Conservation (phyloP, 2,113 vertebrate genomes). For the Thomomys bottae region DNA sequence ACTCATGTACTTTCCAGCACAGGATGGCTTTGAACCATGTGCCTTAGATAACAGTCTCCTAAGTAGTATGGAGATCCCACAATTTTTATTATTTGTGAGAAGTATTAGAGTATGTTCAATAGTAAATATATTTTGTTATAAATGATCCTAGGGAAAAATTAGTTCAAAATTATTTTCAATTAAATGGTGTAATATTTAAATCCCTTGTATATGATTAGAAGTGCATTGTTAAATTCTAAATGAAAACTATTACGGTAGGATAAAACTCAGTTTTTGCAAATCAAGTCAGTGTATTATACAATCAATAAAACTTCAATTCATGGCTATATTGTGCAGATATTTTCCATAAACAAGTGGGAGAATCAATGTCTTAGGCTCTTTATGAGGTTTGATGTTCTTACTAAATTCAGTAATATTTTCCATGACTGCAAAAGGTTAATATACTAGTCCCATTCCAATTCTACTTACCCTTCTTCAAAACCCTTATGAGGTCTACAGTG, state of each 20-base stretch:
- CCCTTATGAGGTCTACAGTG: not conserved
- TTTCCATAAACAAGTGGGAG: not conserved
- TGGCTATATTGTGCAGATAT: not conserved
- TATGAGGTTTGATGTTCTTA: not conserved
- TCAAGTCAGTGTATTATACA: not conserved
- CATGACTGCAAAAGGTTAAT: not conserved
- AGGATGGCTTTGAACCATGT: too few relatives aligned
- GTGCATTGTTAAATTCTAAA: not conserved
- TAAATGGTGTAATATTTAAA: not conserved
- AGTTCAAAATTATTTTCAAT: not conserved
- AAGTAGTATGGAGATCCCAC: too few relatives aligned
- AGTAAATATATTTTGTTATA: not conserved
- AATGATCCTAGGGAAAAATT: not conserved
- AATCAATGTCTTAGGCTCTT: not conserved
- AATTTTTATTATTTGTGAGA: too few relatives aligned
- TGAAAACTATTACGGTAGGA: not conserved
- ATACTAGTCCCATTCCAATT: not conserved
- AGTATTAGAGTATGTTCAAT: too few relatives aligned
- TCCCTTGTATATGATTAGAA: not conserved
- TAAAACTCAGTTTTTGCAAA: not conserved
- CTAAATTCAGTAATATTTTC: constrained; percentile 18
- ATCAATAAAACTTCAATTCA: not conserved
- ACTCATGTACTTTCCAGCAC: too few relatives aligned
- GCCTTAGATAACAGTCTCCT: too few relatives aligned
- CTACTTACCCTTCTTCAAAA: not conserved